phyloP scores from a whole-genome alignment of 2,797 vertebrate genomes.

The Trichosurus vulpecula region DNA sequence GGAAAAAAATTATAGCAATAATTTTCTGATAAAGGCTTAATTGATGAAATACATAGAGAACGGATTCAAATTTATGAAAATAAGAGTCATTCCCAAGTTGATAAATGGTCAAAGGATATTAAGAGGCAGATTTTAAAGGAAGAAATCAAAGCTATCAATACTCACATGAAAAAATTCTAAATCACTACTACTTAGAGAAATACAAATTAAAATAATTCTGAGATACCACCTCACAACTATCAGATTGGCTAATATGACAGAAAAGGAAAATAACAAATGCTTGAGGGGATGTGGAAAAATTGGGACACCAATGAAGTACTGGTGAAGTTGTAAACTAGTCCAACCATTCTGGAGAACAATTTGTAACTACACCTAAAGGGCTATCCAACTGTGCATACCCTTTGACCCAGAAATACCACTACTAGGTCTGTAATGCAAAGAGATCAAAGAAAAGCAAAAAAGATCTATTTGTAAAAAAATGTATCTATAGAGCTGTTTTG shows the following conservation, averaged over 20 bases:
- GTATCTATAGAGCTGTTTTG: not conserved
- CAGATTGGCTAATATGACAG: not conserved
- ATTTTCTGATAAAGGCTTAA: not conserved
- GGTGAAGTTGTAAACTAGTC: not conserved
- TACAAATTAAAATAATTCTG: not conserved
- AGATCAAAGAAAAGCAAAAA: not conserved
- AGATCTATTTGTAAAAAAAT: not conserved
- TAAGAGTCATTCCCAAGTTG: not conserved
- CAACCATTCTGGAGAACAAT: not conserved
- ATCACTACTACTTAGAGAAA: not conserved
- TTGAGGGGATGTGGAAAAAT: not conserved
- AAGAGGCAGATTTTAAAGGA: not conserved
- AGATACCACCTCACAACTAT: not conserved
- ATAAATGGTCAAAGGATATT: not conserved
- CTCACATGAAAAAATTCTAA: not conserved
- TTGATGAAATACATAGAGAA: not conserved
- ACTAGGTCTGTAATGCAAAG: not conserved
- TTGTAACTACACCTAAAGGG: not conserved
- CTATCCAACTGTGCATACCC: not conserved
- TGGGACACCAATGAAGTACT: not conserved
- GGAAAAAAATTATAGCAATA: not conserved
- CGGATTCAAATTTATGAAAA: not conserved
- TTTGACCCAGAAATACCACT: not conserved
- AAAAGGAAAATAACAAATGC: not conserved
- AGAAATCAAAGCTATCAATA: not conserved